Conservation (phyloP, 2,797 vertebrate genomes). For the Phalanger gymnotis region DNA sequence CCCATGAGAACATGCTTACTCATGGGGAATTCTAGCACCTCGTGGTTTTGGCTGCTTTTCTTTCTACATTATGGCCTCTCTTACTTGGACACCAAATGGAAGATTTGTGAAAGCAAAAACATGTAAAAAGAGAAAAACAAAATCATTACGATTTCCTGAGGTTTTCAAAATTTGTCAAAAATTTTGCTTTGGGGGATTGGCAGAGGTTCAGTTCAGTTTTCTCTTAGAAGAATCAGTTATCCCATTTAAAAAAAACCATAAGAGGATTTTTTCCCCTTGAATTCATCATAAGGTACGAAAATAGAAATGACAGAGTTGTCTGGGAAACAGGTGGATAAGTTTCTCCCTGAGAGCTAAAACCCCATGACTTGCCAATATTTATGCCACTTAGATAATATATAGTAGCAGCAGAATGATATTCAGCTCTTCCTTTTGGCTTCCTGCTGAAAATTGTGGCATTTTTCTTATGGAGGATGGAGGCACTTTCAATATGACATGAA, state of each 20-base stretch:
- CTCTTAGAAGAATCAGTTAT: slow-evolving; percentile 21
- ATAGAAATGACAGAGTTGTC: slow-evolving; percentile 42
- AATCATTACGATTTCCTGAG: slow-evolving; percentile 9
- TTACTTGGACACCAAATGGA: not conserved
- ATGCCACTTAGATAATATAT: slow-evolving; percentile 41
- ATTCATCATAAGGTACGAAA: slow-evolving; percentile 50
- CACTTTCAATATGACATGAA: slow-evolving; percentile 58
- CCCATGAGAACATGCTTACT: not conserved
- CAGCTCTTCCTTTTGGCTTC: slow-evolving; percentile 50
- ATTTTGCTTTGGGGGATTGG: not conserved
- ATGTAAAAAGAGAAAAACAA: not conserved
- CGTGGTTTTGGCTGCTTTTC: not conserved
- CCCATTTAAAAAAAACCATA: slow-evolving; percentile 13
- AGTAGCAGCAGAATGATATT: slow-evolving; percentile 47
- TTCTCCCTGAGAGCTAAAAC: slow-evolving; percentile 9
- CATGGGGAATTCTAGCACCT: not conserved
- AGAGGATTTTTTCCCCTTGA: slow-evolving; percentile 8
- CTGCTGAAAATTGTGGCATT: slow-evolving; percentile 56
- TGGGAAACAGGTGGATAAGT: slow-evolving; percentile 44
- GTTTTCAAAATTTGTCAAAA: slow-evolving; percentile 4
- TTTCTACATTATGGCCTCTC: not conserved
- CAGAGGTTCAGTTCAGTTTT: slow-evolving; percentile 23
- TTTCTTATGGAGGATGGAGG: slow-evolving; percentile 49
- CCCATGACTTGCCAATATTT: slow-evolving; percentile 25
- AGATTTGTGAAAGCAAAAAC: slow-evolving; percentile 25